Evolutionary conservation across 1,140 invertebrate genomes (phyloP).

Genomic region (Pteromalus puparum): DNA sequence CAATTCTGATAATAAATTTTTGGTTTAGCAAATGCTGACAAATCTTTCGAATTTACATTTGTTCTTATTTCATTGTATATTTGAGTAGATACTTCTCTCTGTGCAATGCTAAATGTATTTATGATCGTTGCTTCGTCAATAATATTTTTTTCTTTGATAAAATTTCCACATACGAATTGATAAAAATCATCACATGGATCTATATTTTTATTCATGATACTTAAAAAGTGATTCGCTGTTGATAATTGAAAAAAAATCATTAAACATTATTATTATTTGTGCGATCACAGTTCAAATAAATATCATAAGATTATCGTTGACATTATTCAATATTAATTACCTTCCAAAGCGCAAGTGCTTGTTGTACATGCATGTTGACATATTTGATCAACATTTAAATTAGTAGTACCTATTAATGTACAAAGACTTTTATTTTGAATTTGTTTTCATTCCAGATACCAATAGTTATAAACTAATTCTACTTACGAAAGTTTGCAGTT

Average conservation of each 20-base stretch:
- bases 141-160: slow-evolving; percentile 70
- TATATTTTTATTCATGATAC: slow-evolving; percentile 74
- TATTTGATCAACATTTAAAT: not conserved
- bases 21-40: not conserved
- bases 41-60: not conserved
- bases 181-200: slow-evolving; percentile 90
- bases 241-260: not conserved
- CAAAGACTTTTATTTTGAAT: not conserved
- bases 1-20: slow-evolving; percentile 24
- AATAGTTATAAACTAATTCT: not conserved
- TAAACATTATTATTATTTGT: not conserved
- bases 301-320: not conserved
- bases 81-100: not conserved
- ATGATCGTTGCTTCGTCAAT: slow-evolving; percentile 72
- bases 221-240: not conserved
- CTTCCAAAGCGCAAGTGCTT: not conserved
- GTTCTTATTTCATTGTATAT: not conserved
- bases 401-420: not conserved
- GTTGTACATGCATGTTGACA: not conserved
- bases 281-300: not conserved
- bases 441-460: not conserved
- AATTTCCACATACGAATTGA: slow-evolving; percentile 79
- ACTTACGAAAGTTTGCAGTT: not conserved
- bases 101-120: not conserved
- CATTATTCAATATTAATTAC: not conserved